A percentile compares a stretch with the other conserved stretches of the same genome.
Evolutionary conservation across 2,797 vertebrate species (phyloP).

Genomic region (Mustela erminea): DNA sequence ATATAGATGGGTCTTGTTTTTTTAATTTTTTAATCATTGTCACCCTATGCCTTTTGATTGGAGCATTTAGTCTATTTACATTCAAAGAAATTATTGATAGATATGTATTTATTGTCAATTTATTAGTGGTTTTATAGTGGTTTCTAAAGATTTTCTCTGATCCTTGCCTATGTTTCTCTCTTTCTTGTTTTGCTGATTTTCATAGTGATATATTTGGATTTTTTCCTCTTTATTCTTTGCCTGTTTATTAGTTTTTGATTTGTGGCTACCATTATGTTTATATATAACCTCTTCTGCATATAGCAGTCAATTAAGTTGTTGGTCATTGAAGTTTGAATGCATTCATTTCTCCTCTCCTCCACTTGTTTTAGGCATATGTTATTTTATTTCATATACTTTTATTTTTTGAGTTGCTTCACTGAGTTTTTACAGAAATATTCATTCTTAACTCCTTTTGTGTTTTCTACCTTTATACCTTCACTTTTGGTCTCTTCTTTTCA

Average conservation of each 20-base stretch:
- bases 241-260: background rate
- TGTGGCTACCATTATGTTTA: background rate
- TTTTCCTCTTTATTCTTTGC: background rate
- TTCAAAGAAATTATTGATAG: background rate
- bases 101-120: background rate
- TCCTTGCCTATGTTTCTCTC: background rate
- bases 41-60: background rate
- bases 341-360: background rate
- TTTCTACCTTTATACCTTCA: background rate
- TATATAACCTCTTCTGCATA: background rate
- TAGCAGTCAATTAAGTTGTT: background rate
- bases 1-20: background rate
- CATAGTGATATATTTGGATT: background rate
- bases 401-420: background rate
- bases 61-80: background rate
- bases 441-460: background rate
- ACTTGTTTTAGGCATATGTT: background rate
- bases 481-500: background rate
- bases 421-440: background rate
- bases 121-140: background rate
- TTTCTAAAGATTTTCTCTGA: background rate
- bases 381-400: background rate
- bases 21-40: background rate
- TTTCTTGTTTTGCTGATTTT: background rate
- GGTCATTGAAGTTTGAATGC: background rate